Conservation (phyloP, 2,888 invertebrate species). For the Eilema caniola region DNA sequence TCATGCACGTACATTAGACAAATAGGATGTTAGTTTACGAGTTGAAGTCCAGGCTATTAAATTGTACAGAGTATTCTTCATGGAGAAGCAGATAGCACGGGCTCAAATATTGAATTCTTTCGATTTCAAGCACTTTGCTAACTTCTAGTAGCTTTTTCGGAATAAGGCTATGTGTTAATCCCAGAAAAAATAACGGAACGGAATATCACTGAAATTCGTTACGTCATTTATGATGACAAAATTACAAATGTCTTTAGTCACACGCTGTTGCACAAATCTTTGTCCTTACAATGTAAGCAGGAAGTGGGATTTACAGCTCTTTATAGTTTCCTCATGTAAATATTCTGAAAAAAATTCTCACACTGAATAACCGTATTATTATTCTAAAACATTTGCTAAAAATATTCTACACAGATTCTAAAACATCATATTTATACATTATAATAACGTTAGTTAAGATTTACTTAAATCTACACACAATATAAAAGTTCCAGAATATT, state of each 20-base stretch:
- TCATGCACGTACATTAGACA: conserved; percentile 5
- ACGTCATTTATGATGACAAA: background rate
- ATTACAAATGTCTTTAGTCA: background rate
- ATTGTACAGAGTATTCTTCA: background rate
- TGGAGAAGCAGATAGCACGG: too few species aligned
- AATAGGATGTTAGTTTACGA: background rate
- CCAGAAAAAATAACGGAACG: background rate
- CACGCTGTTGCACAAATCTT: background rate
- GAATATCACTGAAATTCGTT: background rate
- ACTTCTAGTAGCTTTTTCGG: too few species aligned
- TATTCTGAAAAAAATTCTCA: background rate
- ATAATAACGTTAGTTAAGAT: background rate
- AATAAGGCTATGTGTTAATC: too few species aligned
- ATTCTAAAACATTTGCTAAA: background rate
- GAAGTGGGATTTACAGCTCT: background rate
- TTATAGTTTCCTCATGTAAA: background rate
- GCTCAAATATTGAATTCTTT: too few species aligned
- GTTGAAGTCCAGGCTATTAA: background rate
- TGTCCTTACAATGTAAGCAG: background rate
- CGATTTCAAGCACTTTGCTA: too few species aligned
- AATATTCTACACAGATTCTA: background rate
- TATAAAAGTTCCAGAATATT: too few species aligned
- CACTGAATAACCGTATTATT: background rate
- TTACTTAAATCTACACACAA: too few species aligned
- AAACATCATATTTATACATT: background rate